A percentile compares a stretch with the other conserved stretches of the same genome.
Conservation (phyloP, 2,797 vertebrate species). For the Aphelocoma californica region DNA sequence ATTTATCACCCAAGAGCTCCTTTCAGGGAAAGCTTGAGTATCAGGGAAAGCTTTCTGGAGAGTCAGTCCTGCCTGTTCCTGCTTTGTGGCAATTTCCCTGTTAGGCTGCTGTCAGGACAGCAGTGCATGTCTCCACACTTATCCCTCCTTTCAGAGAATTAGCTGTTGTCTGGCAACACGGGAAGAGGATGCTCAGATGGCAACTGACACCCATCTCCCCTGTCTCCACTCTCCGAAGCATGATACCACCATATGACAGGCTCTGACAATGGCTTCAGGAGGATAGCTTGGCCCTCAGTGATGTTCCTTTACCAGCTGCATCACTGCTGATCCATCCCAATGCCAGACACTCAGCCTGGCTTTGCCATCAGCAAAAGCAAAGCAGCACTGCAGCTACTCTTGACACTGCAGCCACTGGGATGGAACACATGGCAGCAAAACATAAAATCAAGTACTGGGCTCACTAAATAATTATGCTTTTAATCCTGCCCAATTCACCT, state of each 20-base stretch:
- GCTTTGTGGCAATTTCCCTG: not conserved
- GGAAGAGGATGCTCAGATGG: not conserved
- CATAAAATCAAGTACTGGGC: not conserved
- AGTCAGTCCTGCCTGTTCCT: not conserved
- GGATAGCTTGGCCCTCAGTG: not conserved
- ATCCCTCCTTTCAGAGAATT: not conserved
- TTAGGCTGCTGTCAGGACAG: not conserved
- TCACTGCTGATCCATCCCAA: rapidly evolving
- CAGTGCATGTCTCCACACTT: not conserved
- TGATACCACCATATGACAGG: not conserved
- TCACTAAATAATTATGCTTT: constrained; percentile 6
- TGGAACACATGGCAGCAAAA: not conserved
- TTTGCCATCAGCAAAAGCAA: not conserved
- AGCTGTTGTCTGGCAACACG: not conserved
- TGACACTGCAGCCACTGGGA: not conserved
- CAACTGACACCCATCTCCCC: not conserved
- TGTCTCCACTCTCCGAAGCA: not conserved
- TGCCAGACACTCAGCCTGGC: not conserved
- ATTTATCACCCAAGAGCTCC: not conserved
- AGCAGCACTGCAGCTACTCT: not conserved
- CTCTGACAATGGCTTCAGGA: not conserved
- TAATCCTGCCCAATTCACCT: constrained; percentile 7
- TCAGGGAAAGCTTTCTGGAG: not conserved
- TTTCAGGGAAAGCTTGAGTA: not conserved
- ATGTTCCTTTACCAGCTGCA: not conserved